Conservation (phyloP, 2,888 invertebrate species). For the Ligdia adustata region DNA sequence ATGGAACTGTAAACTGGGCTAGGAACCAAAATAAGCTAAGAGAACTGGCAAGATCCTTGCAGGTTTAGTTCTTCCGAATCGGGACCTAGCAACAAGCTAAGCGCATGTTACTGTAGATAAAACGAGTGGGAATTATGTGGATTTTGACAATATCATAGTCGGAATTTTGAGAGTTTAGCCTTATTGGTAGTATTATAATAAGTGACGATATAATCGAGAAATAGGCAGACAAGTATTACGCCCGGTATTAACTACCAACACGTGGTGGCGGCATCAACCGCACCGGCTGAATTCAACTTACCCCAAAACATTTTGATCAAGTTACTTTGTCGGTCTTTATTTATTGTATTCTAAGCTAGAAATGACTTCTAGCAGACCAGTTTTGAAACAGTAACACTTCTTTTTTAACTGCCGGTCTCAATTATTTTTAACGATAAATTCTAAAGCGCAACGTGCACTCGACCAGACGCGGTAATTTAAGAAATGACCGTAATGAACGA, state of each 20-base stretch:
- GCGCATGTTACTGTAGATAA: too few species aligned
- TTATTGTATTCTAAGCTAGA: not conserved
- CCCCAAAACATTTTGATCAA: slow-evolving; percentile 77
- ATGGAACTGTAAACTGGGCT: too few species aligned
- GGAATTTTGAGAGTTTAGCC: too few species aligned
- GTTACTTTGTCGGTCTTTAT: not conserved
- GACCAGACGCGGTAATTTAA: slow-evolving; percentile 14
- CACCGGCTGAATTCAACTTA: slow-evolving; percentile 58
- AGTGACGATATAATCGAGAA: not conserved
- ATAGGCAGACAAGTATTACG: too few species aligned
- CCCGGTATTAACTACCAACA: too few species aligned
- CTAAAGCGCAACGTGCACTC: slow-evolving; percentile 26
- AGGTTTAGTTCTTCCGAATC: too few species aligned
- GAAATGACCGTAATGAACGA: slow-evolving; percentile 9
- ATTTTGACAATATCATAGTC: too few species aligned
- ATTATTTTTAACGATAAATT: not conserved
- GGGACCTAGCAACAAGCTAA: too few species aligned
- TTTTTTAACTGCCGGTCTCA: not conserved
- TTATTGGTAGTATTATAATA: too few species aligned
- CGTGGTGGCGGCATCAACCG: slow-evolving; percentile 62
- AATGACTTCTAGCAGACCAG: not conserved
- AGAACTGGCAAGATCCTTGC: too few species aligned
- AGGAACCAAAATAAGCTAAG: too few species aligned
- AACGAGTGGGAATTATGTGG: too few species aligned
- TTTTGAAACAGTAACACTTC: not conserved